Evolutionary conservation across 2,797 vertebrate genomes (phyloP).

Genomic region (Sebastes dallii): DNA sequence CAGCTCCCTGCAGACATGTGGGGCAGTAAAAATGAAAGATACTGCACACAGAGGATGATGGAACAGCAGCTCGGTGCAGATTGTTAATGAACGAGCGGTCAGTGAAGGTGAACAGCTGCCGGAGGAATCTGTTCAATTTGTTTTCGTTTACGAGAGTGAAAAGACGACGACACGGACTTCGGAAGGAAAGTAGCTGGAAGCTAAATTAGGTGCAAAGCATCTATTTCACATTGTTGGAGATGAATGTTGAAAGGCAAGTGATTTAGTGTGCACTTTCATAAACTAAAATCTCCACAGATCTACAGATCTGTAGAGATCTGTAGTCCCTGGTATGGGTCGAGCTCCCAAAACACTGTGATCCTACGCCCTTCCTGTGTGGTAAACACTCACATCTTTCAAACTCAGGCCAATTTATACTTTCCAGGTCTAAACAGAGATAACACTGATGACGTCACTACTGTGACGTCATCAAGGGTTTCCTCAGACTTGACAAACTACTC

Average conservation of each 20-base stretch:
- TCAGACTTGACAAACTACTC: no score
- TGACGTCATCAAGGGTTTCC: no score
- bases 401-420: no score
- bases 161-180: not conserved
- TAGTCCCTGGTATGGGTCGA: no score
- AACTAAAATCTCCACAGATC: not conserved
- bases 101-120: conserved; percentile 16
- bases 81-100: not conserved
- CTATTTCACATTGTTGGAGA: not conserved
- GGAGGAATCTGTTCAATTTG: not conserved
- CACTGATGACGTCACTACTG: no score
- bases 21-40: not conserved
- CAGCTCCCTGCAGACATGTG: not conserved
- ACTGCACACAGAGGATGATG: not conserved
- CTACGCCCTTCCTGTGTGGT: not conserved
- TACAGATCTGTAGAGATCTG: no score
- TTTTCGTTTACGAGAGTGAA: not conserved
- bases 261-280: not conserved
- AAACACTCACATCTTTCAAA: not conserved
- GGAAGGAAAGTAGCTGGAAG: no score
- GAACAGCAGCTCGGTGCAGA: not conserved
- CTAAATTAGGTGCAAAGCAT: not conserved
- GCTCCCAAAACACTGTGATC: no score
- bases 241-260: not conserved
- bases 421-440: no score